phyloP scores from a whole-genome alignment of 2,888 invertebrate genomes.

The Entomobrya proxima region DNA sequence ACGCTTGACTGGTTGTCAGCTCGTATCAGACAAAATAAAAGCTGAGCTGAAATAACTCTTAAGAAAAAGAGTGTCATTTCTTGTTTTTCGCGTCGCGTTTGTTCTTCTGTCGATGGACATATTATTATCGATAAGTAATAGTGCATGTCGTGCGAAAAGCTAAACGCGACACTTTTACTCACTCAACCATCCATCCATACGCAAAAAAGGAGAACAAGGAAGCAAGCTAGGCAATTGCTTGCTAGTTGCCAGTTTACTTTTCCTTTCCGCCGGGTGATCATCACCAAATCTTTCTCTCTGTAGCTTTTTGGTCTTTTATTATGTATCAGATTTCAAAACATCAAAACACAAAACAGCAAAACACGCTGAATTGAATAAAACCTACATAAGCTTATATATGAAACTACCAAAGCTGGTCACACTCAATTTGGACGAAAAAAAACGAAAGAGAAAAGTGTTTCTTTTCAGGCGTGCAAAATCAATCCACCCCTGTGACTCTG shows the following conservation, averaged over 20 bases:
- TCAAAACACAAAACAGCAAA: not conserved
- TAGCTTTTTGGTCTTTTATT: too few species aligned
- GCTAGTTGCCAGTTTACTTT: not conserved
- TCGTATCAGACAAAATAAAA: not conserved
- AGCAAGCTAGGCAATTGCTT: not conserved
- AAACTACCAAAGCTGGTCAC: slow-evolving; percentile 38
- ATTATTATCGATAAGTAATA: slow-evolving; percentile 60
- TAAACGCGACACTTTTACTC: slow-evolving; percentile 46
- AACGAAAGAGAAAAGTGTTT: slow-evolving; percentile 28
- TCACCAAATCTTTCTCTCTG: not conserved
- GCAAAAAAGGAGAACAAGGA: not conserved
- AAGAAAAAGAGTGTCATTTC: slow-evolving; percentile 11
- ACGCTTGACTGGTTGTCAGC: slow-evolving; percentile 38
- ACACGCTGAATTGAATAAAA: not conserved
- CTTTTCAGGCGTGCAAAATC: not conserved
- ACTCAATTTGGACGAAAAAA: slow-evolving; percentile 63
- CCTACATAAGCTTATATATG: not conserved
- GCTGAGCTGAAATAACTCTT: not conserved
- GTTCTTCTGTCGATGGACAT: slow-evolving; percentile 32
- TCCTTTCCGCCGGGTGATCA: not conserved
- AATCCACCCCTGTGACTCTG: not conserved
- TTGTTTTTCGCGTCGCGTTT: not conserved
- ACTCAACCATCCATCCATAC: slow-evolving; percentile 3
- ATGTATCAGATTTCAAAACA: slow-evolving; percentile 4
- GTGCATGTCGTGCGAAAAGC: slow-evolving; percentile 57